Base-by-base conservation (phyloP, 1,140 invertebrate genomes). In the Drosophila arawakana region DNA sequence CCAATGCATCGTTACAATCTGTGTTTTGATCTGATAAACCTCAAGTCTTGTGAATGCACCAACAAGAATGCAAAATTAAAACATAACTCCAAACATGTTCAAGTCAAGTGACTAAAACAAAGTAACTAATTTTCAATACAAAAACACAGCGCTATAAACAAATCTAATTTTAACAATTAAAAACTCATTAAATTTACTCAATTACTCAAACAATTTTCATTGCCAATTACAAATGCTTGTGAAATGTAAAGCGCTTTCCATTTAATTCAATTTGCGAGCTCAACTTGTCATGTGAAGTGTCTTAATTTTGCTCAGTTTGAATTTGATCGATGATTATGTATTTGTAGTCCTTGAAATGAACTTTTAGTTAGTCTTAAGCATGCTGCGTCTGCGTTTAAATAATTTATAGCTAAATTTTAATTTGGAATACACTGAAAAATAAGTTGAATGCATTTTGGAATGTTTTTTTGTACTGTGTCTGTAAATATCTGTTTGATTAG, bases 1-100 rank as follows among this genome's bases (percentile, higher is more conserved):
- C 52, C 47, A 59, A 67, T 73, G 70, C 74, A 69, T 77, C 65
- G 41, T 70, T 75, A 50, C 39, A 43, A 79, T 70, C 35, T 67
- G 44, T 70, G 57, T 67, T 35, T 30, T 34, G 25, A 35, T 52
- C 11, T 13, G 30, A 52, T 11, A 46, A 62, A 69, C 49, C n/a
- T 46, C 50, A 13, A 52, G 50, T 71, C 82, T 86, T 80, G 75
- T 73, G 47, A 71, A 81, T 81, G 81, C 78, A 81, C 52, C 70
- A 43, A 63, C 73, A 62, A 78, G 69, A 46, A 59, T 73, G 83
- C 83, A 86, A 86, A 86, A 86, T 86, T 86, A 86, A 88, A 80
- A 88, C 83, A 88, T 83, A 69, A 88, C 67, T 50, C 52, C 68
- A 50, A 76, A 81, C 82, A 86, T 85, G 76, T 55, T 78, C 75